phyloP scores from a whole-genome alignment of 1,140 invertebrate genomes.

The Hydropsyche tenuis region DNA sequence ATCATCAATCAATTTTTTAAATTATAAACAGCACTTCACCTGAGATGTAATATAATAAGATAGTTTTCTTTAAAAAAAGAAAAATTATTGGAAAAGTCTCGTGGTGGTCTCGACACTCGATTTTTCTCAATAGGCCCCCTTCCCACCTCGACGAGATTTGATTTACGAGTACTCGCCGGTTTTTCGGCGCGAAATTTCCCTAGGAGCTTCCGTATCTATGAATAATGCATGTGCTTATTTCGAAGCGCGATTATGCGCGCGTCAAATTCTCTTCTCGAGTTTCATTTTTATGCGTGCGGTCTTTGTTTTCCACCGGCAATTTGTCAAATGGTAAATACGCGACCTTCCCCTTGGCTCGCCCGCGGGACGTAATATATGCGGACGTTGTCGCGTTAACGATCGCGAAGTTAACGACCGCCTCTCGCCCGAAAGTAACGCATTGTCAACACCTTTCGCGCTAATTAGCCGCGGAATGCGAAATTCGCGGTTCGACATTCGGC shows the following conservation, averaged over 20 bases:
- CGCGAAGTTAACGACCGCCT: slow-evolving; percentile 5
- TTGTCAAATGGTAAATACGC: slow-evolving; percentile 20
- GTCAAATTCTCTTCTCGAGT: not conserved
- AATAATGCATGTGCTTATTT: slow-evolving; percentile 13
- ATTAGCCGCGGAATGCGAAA: not conserved
- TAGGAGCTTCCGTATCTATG: no score
- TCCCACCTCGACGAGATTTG: not conserved
- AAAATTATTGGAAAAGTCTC: no score
- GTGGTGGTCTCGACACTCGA: no score
- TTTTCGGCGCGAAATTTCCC: not conserved
- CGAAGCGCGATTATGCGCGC: slow-evolving; percentile 21
- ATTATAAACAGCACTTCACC: no score
- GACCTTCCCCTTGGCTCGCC: not conserved
- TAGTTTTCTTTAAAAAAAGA: no score
- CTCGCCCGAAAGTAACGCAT: not conserved
- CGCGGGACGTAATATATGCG: no score
- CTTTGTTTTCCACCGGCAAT: slow-evolving; percentile 13
- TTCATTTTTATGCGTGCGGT: not conserved
- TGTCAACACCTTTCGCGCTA: not conserved
- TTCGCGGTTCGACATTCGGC: not conserved
- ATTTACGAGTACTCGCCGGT: not conserved
- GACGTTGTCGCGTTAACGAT: slow-evolving; percentile 1
- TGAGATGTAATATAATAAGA: no score
- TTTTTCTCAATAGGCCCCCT: no score
- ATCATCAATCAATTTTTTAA: no score